phyloP scores from a whole-genome alignment of 2,888 invertebrate genomes.

The Andrena bicolor region DNA sequence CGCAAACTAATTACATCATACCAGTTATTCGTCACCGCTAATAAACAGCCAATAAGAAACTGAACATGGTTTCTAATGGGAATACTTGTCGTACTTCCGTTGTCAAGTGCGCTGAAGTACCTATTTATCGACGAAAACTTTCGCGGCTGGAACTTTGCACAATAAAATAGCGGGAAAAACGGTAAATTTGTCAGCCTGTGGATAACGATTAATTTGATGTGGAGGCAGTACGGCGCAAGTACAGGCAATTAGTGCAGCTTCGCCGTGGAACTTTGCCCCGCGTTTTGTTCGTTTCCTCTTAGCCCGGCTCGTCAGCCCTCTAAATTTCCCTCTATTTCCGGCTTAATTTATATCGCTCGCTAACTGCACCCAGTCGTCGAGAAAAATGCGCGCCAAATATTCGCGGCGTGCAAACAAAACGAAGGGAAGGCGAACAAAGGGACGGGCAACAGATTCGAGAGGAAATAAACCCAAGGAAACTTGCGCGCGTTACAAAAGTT shows the following conservation, averaged over 20 bases:
- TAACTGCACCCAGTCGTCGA: constrained; percentile 38
- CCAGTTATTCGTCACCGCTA: no score
- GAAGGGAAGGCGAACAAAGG: constrained; percentile 1
- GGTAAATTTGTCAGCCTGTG: constrained; percentile 39
- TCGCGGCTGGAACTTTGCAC: not conserved
- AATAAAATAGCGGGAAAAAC: not conserved
- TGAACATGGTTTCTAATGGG: no score
- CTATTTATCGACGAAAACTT: not conserved
- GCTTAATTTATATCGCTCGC: constrained; percentile 57
- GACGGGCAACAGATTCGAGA: constrained; percentile 1
- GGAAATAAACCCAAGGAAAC: constrained; percentile 27
- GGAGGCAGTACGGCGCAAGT: constrained; percentile 40
- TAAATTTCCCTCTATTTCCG: constrained; percentile 45
- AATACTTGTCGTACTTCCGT: no score
- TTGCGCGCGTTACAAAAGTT: constrained; percentile 17
- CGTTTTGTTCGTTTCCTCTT: constrained; percentile 29
- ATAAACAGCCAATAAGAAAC: no score
- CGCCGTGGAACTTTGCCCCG: constrained; percentile 26
- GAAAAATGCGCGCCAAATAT: constrained; percentile 49
- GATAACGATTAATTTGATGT: constrained; percentile 64
- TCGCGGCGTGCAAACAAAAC: constrained; percentile 34
- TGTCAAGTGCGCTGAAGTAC: no score
- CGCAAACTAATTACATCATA: no score
- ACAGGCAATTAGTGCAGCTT: constrained; percentile 63
- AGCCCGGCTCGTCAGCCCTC: constrained; percentile 15